Conservation (phyloP, 2,797 vertebrate species). For the Aythya fuligula region DNA sequence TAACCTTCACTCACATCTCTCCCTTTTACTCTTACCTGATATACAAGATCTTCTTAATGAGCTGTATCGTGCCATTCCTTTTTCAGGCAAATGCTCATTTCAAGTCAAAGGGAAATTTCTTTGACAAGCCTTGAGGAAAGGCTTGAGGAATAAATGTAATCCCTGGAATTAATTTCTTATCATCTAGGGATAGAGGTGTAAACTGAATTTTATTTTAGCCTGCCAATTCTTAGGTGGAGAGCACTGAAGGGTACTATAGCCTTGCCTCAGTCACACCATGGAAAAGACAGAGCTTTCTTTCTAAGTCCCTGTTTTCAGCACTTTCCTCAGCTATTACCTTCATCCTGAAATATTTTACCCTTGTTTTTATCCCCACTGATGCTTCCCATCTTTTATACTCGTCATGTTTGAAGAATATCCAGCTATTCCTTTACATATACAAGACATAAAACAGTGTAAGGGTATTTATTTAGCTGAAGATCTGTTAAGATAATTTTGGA, state of each 20-base stretch:
- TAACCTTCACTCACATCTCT: not conserved
- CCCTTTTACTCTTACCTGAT: not conserved
- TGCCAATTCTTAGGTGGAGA: not conserved
- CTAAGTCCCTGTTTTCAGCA: not conserved
- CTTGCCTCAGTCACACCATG: not conserved
- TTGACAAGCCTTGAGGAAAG: not conserved
- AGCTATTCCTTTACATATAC: not conserved
- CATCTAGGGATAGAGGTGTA: not conserved
- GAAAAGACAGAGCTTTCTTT: not conserved
- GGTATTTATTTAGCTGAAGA: conserved; percentile 6
- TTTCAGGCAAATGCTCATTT: not conserved
- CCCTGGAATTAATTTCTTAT: not conserved
- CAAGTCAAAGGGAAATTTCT: not conserved
- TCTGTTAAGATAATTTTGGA: not conserved
- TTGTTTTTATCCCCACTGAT: not conserved
- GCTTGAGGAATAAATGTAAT: not conserved
- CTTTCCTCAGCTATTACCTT: not conserved
- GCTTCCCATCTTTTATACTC: not conserved
- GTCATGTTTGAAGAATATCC: not conserved
- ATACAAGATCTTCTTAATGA: not conserved
- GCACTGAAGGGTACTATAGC: not conserved
- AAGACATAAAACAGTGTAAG: not conserved
- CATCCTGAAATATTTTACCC: not conserved
- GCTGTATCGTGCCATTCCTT: not conserved
- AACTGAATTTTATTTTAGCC: not conserved